Evolutionary conservation across 1,140 invertebrate genomes (phyloP).

Genomic region (Zaprionus davidi): DNA sequence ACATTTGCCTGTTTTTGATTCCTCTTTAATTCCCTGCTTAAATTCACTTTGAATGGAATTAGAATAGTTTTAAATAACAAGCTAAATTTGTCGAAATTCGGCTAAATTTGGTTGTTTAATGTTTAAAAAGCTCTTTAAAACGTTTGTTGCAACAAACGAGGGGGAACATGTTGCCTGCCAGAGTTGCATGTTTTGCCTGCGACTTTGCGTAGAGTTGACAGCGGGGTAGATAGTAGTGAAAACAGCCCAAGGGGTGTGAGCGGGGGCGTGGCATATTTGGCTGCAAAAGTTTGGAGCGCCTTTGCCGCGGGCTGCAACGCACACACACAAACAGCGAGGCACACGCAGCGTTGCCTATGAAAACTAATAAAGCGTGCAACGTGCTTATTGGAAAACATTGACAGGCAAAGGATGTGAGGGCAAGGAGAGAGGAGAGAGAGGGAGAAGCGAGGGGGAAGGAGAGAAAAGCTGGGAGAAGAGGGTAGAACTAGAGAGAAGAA

Average conservation of each 20-base stretch:
- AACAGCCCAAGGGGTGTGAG: background rate
- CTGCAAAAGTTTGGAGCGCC: conserved; percentile 59
- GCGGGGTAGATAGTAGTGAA: background rate
- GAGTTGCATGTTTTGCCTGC: conserved; percentile 72
- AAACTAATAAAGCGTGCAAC: conserved; percentile 82
- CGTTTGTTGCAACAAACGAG: conserved; percentile 38
- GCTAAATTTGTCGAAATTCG: background rate
- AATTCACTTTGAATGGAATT: background rate
- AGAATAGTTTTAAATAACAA: conserved; percentile 3
- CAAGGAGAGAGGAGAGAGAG: background rate
- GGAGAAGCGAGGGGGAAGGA: background rate
- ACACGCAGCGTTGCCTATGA: conserved; percentile 59
- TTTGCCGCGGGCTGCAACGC: conserved; percentile 40
- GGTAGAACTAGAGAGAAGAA: too few relatives aligned
- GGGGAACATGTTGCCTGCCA: conserved; percentile 47
- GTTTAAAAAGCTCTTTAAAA: conserved; percentile 34
- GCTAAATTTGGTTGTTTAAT: background rate
- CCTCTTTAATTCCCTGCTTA: background rate
- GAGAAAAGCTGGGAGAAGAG: too few relatives aligned
- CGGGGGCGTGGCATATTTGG: conserved; percentile 7
- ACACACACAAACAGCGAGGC: background rate
- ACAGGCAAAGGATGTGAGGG: conserved; percentile 9
- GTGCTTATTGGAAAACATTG: conserved; percentile 81
- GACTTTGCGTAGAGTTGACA: conserved; percentile 53
- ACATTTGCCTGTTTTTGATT: background rate